Percentiles rank a stretch among this genome's conserved stretches.
Conservation (phyloP, 2,797 vertebrate species). For the Etheostoma perlongum region DNA sequence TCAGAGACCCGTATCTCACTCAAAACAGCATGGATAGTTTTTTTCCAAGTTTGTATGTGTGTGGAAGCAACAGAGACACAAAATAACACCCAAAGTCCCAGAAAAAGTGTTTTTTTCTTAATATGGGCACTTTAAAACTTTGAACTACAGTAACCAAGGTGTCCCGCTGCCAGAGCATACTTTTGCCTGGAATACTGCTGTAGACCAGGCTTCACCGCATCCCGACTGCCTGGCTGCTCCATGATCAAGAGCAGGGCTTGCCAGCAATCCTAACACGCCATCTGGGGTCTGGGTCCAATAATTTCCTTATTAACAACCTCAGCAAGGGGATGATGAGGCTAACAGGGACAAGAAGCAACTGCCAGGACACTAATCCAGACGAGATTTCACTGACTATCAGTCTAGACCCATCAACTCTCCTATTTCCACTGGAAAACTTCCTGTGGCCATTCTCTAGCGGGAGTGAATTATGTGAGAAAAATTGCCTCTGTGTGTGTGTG, state of each 20-base stretch:
- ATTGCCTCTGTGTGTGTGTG: neutral
- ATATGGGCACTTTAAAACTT: constrained; percentile 4
- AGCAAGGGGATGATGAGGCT: constrained; percentile 62
- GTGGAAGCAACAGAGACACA: too few species aligned
- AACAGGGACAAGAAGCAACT: constrained; percentile 56
- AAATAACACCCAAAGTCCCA: too few species aligned
- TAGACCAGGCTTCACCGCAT: constrained; percentile 40
- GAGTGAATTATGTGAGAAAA: constrained; percentile 14
- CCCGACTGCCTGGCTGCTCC: constrained; percentile 35
- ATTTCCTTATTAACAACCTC: constrained; percentile 76
- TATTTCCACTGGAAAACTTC: constrained; percentile 40
- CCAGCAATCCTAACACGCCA: constrained; percentile 60
- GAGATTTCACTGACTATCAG: constrained; percentile 45
- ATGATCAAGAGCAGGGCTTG: constrained; percentile 36
- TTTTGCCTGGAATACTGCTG: constrained; percentile 31
- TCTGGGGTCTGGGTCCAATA: constrained; percentile 72
- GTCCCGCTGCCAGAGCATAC: constrained; percentile 21
- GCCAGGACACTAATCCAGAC: constrained; percentile 57
- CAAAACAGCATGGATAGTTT: too few species aligned
- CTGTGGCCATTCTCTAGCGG: constrained; percentile 43
- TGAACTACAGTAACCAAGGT: constrained; percentile 10
- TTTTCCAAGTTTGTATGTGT: too few species aligned
- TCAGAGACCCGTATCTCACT: too few species aligned
- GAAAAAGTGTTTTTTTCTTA: too few species aligned
- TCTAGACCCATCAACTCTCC: constrained; percentile 55